These are phyloP conservation scores for Pipra filicauda DNA, from an alignment of 2,113 vertebrate species.

Conservation along the genomic window DNA sequence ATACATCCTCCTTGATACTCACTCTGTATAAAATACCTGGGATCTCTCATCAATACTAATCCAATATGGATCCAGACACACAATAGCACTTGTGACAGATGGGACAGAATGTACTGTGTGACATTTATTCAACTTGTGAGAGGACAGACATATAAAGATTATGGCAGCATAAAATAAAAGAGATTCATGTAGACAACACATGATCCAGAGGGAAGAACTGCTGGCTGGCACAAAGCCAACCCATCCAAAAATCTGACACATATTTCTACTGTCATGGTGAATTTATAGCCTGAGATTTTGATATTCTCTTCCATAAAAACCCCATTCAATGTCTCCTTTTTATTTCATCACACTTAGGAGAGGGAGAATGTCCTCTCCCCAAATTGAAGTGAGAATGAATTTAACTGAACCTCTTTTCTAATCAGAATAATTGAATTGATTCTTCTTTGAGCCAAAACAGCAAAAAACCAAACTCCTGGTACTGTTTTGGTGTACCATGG, in stretches of 20 bases:
- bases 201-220: not conserved
- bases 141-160: constrained; percentile 19
- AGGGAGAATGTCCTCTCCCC: not conserved
- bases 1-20: not conserved
- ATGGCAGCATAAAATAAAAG: not conserved
- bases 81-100: not conserved
- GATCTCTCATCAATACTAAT: not conserved
- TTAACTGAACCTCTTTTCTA: not conserved
- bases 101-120: constrained; percentile 4
- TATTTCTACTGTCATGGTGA: not conserved
- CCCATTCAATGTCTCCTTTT: not conserved
- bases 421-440: constrained; percentile 11
- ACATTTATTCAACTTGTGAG: not conserved
- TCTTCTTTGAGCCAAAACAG: constrained; percentile 14
- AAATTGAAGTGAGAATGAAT: not conserved
- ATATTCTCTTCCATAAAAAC: not conserved
- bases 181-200: not conserved
- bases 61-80: not conserved
- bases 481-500: not conserved
- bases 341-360: not conserved
- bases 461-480: not conserved
- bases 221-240: constrained; percentile 1
- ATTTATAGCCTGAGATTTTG: constrained; percentile 24
- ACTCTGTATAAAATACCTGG: not conserved
- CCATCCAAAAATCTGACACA: not conserved